Base-by-base conservation (phyloP, 30 jellyfish, hydroid and myxozoan genomes). In the Pseudorhiza aurosa region DNA sequence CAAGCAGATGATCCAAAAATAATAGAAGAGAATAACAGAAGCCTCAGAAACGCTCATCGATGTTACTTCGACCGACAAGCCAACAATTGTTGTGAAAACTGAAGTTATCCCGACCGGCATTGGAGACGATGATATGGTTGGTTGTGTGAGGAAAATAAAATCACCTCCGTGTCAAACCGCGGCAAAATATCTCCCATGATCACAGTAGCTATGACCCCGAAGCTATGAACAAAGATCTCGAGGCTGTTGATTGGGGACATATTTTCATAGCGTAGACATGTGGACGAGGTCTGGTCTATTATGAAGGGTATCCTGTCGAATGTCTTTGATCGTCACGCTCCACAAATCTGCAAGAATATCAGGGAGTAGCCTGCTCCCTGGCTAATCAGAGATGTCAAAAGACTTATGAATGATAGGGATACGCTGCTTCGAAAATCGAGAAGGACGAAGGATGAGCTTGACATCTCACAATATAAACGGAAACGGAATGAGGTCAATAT, bases 141-240 rank as follows among this genome's bases (percentile, higher is more conserved):
- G 96, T 4, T 73, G 91, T 42, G 92, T 86, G n/a, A 8, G 73
- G 87, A 22, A 84, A 84, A 84, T 30, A 8, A 5, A 84, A 84
- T 39, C 40, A 17, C 46, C 27, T 37, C 28, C 18, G 42, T 10
- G 0, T 17, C 65, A 51, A 42, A 14, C 70, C 85, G 21, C 25
- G 76, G 40, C 9, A 0, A 32, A 84, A 50, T 6, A 84, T 21
- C 17, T 84, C 94, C 53, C 92, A 88, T 9, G 85, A 84, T 67
- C 75, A 53, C 37, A 57, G 46, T 30, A 57, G 39, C n/a, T 74
- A 83, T 55, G 36, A 75, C 71, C 90, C 91, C 4, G 83, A 69
- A 24, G 59, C n/a, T 6, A 17, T 68, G 75, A 7, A 0, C 37
- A 58, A 3, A 1, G 87, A 82, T 47, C 6, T 49, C n/a, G 63